Base-by-base conservation (phyloP, 1,140 invertebrate species). In the Lordiphosa collinella region DNA sequence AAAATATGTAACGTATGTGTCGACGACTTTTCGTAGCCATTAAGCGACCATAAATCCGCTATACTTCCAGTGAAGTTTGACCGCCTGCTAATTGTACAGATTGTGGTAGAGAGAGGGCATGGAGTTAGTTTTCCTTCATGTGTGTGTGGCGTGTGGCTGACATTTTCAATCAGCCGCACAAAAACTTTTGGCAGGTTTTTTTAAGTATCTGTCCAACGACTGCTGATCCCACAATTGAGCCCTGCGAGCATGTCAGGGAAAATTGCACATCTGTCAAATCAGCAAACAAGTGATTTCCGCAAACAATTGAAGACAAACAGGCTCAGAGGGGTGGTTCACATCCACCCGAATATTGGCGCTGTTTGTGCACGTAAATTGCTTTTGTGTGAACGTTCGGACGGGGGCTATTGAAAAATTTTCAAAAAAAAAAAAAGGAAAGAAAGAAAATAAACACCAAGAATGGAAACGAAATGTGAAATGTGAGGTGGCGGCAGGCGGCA, bases 221-320 rank as follows among this genome's bases (percentile, higher is more conserved):
- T 55, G 58, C 53, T 76, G 73, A 76, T 73, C 73, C 60, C 51
- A 64, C 49, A 64, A 58, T 60, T 54, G 43, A 37, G 55, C 56
- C 63, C 65, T 60, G 66, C 75, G 31, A 62, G 76, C 71, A 64
- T 82, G 78, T 84, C 78, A 84, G 68, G 56, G 78, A 85, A 84
- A 84, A 84, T 84, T 84, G 78, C 78, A 84, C 78, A 84, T 84
- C 78, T 84, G 78, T 84, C 78, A 84, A 84, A 84, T 84, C 78
- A 75, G 73, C 78, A 84, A 84, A 84, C 78, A 84, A 84, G 78
- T 84, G 78, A 84, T 84, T 84, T 84, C 73, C 79, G 78, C 78
- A 84, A 84, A 84, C 78, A 84, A 84, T 84, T 84, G 63, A 84
- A 82, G 67, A 54, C 59, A 82, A 76, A 61, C 75, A 80, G 75